Evolutionary conservation across 2,797 vertebrate species (phyloP), one percentile per base, ranked within the genome.

Genomic region (Sebastes trivittatus): DNA sequence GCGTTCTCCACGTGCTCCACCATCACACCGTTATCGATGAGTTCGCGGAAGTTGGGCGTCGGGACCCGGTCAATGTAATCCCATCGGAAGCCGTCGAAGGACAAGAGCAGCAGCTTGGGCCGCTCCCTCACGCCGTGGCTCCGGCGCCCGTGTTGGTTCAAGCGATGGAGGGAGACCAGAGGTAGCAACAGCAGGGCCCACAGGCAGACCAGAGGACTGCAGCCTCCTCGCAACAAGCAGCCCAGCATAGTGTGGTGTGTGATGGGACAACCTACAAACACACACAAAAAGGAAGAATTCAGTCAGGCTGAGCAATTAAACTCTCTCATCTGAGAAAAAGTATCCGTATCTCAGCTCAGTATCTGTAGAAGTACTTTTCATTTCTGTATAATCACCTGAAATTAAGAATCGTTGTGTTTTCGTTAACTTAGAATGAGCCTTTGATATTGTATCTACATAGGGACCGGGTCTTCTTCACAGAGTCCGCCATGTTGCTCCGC

Each of bases 31-130:
- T 94, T 92, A 1, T 92, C 76, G 80, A 97, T 97, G 80, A 97
- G 64, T 72, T 82, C 92, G 34, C 91, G 91, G 66, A 99, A 98
- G 89, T 94, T 95, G 16, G 97, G 97, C 0, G 94, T 97, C 2
- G 97, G 87, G 58, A 97, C 96, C 38, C 95, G 96, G 70, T 97
- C 83, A 18, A 98, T 87, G 77, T 98, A 99, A 94, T 99, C 98
- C 97, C 97, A 98, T 18, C 97, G 96, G 90, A 99, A 99, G 69
- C 98, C 97, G 34, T 99, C 98, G 18, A 98, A 99, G 7, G 98
- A 98, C 73, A 99, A 90, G 0, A 99, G 92, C 46, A 99, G 94
- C 72, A 98, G 95, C 66, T 96, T 95, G 81, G 93, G 89, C 4
- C 89, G 93, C 4, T 94, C 93, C 52, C 4, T 65, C 69, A 1